Conservation (phyloP, 2,113 vertebrate species). For the Conger conger region DNA sequence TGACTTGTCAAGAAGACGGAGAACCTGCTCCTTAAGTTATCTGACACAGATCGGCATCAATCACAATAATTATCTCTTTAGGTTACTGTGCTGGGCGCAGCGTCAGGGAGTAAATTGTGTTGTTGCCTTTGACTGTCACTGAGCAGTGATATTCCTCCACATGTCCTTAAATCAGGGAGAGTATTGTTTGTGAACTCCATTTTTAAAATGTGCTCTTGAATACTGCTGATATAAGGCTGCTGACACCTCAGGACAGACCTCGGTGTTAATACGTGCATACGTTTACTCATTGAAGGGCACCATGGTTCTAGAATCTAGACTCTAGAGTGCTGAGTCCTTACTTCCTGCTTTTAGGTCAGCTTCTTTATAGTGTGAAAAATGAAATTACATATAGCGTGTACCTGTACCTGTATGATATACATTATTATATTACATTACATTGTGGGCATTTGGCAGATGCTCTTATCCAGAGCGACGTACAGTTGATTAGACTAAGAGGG, state of each 20-base stretch:
- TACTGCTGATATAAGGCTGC: not conserved
- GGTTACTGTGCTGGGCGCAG: constrained; percentile 27
- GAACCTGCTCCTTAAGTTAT: not conserved
- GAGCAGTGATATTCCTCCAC: constrained; percentile 10
- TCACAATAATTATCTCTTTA: constrained; percentile 40
- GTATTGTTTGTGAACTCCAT: not conserved
- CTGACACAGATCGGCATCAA: constrained; percentile 25
- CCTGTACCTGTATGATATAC: too few relatives aligned
- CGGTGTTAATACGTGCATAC: not conserved
- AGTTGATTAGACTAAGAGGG: too few relatives aligned
- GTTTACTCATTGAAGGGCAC: not conserved
- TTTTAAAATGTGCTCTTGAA: not conserved
- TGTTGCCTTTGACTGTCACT: constrained; percentile 9
- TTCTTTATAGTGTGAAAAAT: too few relatives aligned
- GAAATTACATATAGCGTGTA: too few relatives aligned
- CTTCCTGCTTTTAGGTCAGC: too few relatives aligned
- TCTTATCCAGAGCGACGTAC: too few relatives aligned
- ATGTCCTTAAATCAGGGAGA: constrained; percentile 15
- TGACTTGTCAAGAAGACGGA: constrained; percentile 32
- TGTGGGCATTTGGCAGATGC: too few relatives aligned
- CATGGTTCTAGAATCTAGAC: not conserved
- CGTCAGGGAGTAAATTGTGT: not conserved
- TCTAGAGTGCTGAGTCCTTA: too few relatives aligned
- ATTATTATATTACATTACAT: too few relatives aligned
- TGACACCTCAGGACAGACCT: not conserved